A percentile compares a stretch with the other conserved stretches of the same genome.
Evolutionary conservation across 2,113 vertebrate species (phyloP).

Genomic region (Xiphophorus couchianus): DNA sequence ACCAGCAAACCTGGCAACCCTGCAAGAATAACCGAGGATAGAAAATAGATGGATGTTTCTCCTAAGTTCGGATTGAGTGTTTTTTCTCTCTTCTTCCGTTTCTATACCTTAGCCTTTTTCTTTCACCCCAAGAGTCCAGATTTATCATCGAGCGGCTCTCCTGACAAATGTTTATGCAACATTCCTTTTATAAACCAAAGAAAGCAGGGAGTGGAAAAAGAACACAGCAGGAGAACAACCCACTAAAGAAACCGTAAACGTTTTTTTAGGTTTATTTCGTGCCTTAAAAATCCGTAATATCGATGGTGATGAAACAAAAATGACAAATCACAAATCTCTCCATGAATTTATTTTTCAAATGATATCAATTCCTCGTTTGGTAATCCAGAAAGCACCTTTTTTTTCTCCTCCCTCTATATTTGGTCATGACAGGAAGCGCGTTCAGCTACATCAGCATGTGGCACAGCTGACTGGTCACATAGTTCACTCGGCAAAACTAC

Average conservation of each 20-base stretch:
- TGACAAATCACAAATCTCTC: neutral
- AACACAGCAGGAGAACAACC: constrained; percentile 43
- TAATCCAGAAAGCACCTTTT: neutral
- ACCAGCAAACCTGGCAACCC: too few relatives aligned
- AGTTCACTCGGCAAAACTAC: constrained; percentile 21
- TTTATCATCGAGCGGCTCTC: constrained; percentile 55
- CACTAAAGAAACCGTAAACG: constrained; percentile 17
- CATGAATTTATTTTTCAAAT: neutral
- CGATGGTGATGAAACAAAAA: neutral
- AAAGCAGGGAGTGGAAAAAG: constrained; percentile 34
- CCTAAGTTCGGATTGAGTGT: neutral
- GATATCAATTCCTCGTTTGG: neutral
- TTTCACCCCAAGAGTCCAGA: constrained; percentile 15
- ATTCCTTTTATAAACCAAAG: constrained; percentile 59
- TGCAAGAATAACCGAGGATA: too few relatives aligned
- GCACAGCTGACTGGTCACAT: constrained; percentile 35
- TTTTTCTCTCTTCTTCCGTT: constrained; percentile 10
- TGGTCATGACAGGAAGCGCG: constrained; percentile 35
- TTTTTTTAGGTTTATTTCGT: neutral
- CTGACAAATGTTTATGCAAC: constrained; percentile 62
- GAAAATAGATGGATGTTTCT: too few relatives aligned
- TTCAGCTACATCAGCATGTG: neutral
- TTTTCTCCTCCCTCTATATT: constrained; percentile 19
- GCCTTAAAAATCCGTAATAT: neutral
- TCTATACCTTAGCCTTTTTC: constrained; percentile 8